A percentile compares a stretch with the other conserved stretches of the same genome.
These are phyloP conservation scores for Sarcoramphus papa DNA, from an alignment of 2,797 vertebrate species.

Conservation along the genomic window DNA sequence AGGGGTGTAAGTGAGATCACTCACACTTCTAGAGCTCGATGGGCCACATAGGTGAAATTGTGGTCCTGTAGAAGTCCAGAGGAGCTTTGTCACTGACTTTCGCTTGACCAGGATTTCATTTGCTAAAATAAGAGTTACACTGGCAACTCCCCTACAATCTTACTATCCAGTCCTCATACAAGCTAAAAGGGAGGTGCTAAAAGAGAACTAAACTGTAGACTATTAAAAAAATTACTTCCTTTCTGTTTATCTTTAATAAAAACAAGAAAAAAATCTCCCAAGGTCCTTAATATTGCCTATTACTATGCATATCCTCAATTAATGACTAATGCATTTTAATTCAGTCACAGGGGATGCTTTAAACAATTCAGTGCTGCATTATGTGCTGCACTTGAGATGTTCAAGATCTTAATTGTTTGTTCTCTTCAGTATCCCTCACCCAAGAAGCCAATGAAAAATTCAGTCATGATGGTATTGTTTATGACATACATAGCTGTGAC, in stretches of 20 bases:
- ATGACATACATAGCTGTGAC: slow-evolving; percentile 43
- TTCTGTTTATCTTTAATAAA: background rate
- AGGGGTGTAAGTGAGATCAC: background rate
- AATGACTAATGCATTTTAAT: background rate
- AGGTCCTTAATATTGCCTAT: background rate
- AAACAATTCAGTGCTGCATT: background rate
- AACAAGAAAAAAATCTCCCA: background rate
- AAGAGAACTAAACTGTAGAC: background rate
- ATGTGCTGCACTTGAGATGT: background rate
- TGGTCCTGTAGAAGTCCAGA: background rate
- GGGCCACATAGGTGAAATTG: background rate
- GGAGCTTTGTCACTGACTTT: background rate
- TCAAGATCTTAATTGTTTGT: slow-evolving; percentile 20
- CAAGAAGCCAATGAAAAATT: slow-evolving; percentile 38
- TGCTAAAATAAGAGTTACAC: background rate
- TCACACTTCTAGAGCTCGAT: background rate
- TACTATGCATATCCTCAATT: background rate
- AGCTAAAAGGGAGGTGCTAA: background rate
- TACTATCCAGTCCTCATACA: background rate
- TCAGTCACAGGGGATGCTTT: slow-evolving; percentile 3
- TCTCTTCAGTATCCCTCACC: background rate
- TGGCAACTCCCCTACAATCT: background rate
- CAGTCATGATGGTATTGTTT: slow-evolving; percentile 42
- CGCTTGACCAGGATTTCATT: background rate
- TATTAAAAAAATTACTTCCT: background rate